A percentile compares a stretch with the other conserved stretches of the same genome.
These are phyloP conservation scores for Staurois parvus DNA, from an alignment of 2,797 vertebrate genomes.

Conservation along the genomic window DNA sequence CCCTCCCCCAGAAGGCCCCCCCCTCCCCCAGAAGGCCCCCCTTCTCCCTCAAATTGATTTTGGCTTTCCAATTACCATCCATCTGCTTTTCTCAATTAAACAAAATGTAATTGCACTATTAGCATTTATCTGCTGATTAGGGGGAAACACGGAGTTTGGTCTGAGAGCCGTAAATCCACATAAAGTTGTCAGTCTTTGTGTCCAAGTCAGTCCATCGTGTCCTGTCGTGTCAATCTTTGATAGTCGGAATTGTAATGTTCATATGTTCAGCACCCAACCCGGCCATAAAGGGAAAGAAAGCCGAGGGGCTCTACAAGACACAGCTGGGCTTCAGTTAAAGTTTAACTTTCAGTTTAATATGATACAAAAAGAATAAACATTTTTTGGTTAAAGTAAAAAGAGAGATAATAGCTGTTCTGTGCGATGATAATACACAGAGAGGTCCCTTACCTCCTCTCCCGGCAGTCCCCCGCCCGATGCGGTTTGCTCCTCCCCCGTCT, in stretches of 20 bases:
- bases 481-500: too few species aligned
- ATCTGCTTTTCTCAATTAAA: slow-evolving; percentile 53
- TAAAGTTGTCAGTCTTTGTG: neutral
- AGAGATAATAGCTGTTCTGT: too few species aligned
- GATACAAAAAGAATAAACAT: too few species aligned
- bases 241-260: too few species aligned
- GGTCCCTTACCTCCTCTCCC: too few species aligned
- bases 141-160: slow-evolving; percentile 9
- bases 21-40: too few species aligned
- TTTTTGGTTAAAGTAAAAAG: too few species aligned
- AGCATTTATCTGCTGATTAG: slow-evolving; percentile 48
- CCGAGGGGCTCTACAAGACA: neutral
- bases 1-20: too few species aligned
- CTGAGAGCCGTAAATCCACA: slow-evolving; percentile 27
- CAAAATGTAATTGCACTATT: slow-evolving; percentile 52
- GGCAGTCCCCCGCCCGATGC: too few species aligned
- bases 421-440: too few species aligned
- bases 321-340: neutral
- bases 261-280: too few species aligned
- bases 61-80: slow-evolving; percentile 54
- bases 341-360: neutral
- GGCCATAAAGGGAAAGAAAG: too few species aligned
- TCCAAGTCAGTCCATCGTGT: neutral
- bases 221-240: neutral
- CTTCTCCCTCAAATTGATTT: slow-evolving; percentile 36